These are phyloP conservation scores for Cantharis lateralis DNA, from an alignment of 2,888 invertebrate genomes.

Conservation along the genomic window DNA sequence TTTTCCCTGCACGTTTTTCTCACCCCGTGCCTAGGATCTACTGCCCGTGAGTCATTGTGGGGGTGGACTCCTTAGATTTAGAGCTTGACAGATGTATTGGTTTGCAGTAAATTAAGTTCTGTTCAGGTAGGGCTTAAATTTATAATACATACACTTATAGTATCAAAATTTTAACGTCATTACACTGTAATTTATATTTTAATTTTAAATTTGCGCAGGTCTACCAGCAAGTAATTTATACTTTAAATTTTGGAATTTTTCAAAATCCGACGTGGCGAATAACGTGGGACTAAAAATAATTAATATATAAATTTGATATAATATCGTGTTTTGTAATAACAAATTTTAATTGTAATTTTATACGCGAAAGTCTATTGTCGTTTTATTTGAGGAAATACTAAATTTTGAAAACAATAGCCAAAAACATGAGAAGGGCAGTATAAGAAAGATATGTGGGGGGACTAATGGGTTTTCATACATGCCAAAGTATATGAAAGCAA, in stretches of 20 bases:
- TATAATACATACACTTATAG: constrained; percentile 8
- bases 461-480: neutral
- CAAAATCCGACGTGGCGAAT: neutral
- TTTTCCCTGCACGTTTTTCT: constrained; percentile 30
- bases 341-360: neutral
- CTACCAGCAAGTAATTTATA: neutral
- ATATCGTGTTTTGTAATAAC: neutral
- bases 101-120: constrained; percentile 35
- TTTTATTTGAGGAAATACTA: neutral
- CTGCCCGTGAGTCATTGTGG: constrained; percentile 40
- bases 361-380: neutral
- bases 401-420: neutral
- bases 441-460: neutral
- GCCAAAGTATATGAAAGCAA: neutral
- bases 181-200: neutral
- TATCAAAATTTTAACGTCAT: neutral
- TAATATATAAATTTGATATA: neutral
- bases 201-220: neutral
- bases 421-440: neutral
- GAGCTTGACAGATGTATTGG: constrained; percentile 40
- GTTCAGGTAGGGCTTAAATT: constrained; percentile 33
- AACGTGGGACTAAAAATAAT: neutral
- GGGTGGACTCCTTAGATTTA: constrained; percentile 38
- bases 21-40: constrained; percentile 30
- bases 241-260: neutral